phyloP scores from a whole-genome alignment of 2,888 invertebrate species.

The Nephrotoma appendiculata region DNA sequence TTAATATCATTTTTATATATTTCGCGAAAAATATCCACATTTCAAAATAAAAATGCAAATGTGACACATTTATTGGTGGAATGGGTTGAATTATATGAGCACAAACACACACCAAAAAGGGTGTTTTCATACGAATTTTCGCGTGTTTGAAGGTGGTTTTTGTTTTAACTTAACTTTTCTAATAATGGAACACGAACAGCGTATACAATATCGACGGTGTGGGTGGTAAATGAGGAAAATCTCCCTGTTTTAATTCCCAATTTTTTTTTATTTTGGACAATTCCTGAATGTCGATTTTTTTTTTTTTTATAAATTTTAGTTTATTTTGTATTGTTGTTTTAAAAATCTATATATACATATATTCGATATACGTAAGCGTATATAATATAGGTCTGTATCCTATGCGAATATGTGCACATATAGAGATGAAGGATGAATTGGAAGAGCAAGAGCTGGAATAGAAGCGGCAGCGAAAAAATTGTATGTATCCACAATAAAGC shows the following conservation, averaged over 20 bases:
- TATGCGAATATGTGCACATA: neutral
- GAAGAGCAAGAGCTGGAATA: neutral
- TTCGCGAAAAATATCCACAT: neutral
- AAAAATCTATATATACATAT: neutral
- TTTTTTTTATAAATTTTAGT: neutral
- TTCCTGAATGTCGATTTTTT: neutral
- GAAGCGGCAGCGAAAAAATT: neutral
- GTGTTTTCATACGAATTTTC: neutral
- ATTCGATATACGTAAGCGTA: neutral
- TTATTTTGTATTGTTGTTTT: neutral
- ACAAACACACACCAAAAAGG: neutral
- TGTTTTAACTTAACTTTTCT: neutral
- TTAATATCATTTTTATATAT: neutral
- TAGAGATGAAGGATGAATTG: slow-evolving; percentile 1
- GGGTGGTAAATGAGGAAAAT: neutral
- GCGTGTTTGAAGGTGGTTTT: slow-evolving; percentile 2
- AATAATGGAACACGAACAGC: neutral
- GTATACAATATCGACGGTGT: neutral
- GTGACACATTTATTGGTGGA: neutral
- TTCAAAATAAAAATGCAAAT: slow-evolving; percentile 1
- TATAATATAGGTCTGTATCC: neutral
- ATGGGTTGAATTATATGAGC: neutral
- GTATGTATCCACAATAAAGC: neutral
- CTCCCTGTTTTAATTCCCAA: neutral
- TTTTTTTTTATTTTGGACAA: neutral